A percentile compares a stretch with the other conserved stretches of the same genome.
phyloP scores from a whole-genome alignment of 2,113 vertebrate species.

The Lanius collurio region DNA sequence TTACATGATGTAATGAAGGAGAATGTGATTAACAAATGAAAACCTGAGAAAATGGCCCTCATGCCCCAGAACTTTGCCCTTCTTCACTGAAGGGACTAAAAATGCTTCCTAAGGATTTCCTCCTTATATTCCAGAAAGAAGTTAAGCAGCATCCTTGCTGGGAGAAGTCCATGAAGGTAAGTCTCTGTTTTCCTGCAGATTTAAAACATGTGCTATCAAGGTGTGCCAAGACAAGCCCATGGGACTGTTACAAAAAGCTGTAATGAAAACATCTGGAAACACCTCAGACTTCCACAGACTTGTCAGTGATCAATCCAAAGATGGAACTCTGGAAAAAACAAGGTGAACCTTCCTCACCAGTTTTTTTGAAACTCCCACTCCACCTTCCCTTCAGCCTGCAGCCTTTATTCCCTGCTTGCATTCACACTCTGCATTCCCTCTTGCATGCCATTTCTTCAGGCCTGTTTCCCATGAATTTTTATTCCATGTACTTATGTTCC shows the following conservation, averaged over 20 bases:
- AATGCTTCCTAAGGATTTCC: background rate
- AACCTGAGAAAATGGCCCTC: background rate
- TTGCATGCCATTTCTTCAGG: background rate
- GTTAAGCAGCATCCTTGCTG: background rate
- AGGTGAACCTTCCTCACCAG: background rate
- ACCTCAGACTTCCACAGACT: background rate
- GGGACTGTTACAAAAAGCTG: background rate
- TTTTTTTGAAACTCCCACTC: background rate
- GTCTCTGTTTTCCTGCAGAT: background rate
- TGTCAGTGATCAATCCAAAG: background rate
- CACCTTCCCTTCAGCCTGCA: background rate
- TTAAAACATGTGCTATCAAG: background rate
- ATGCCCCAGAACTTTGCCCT: background rate
- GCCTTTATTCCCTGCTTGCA: background rate
- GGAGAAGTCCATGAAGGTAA: background rate
- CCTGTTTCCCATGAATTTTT: background rate
- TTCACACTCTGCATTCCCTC: background rate
- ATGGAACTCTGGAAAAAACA: background rate
- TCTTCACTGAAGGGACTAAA: background rate
- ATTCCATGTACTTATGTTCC: background rate
- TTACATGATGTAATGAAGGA: rapidly evolving
- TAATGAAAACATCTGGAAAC: background rate
- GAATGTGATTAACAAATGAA: background rate
- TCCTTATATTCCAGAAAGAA: background rate
- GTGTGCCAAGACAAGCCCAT: background rate